Percentiles rank a stretch among this genome's conserved stretches.
Conservation (phyloP, 2,113 vertebrate species). For the Aix galericulata region DNA sequence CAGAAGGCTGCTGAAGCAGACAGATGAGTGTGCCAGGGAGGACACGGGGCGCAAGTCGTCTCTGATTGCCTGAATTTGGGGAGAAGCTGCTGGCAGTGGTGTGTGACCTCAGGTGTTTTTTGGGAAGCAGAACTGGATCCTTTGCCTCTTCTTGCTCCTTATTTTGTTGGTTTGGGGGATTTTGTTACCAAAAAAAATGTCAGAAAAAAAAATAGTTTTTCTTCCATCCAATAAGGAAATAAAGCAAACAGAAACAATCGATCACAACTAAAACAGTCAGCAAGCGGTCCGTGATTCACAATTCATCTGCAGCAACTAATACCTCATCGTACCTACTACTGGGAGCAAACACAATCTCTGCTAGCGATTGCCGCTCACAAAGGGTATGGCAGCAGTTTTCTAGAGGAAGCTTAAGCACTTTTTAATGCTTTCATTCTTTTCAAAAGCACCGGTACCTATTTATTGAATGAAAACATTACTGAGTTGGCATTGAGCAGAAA, state of each 20-base stretch:
- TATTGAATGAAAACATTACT: constrained; percentile 54
- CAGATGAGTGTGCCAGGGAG: constrained; percentile 89
- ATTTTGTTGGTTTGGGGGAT: constrained; percentile 51
- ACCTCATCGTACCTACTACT: constrained; percentile 53
- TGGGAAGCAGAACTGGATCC: constrained; percentile 27
- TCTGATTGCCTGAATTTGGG: constrained; percentile 50
- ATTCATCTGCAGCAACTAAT: constrained; percentile 63
- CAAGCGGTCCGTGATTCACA: constrained; percentile 51
- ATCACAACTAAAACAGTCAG: constrained; percentile 18
- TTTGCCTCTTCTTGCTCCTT: constrained; percentile 62
- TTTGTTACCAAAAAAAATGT: constrained; percentile 35
- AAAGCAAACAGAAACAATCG: constrained; percentile 17
- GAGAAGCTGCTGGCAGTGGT: constrained; percentile 42
- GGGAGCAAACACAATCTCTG: constrained; percentile 53
- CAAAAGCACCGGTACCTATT: constrained; percentile 61
- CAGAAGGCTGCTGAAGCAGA: constrained; percentile 91
- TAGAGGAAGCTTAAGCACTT: constrained; percentile 58
- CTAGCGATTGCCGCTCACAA: constrained; percentile 3
- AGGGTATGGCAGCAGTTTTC: constrained; percentile 32
- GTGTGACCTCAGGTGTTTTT: constrained; percentile 54
- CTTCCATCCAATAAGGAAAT: constrained; percentile 38
- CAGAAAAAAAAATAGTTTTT: neutral
- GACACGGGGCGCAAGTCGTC: constrained; percentile 81
- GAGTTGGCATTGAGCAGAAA: constrained; percentile 51
- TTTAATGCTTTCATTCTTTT: constrained; percentile 48